Base-by-base conservation (phyloP, 2,113 vertebrate genomes). In the Bothrops jararaca region DNA sequence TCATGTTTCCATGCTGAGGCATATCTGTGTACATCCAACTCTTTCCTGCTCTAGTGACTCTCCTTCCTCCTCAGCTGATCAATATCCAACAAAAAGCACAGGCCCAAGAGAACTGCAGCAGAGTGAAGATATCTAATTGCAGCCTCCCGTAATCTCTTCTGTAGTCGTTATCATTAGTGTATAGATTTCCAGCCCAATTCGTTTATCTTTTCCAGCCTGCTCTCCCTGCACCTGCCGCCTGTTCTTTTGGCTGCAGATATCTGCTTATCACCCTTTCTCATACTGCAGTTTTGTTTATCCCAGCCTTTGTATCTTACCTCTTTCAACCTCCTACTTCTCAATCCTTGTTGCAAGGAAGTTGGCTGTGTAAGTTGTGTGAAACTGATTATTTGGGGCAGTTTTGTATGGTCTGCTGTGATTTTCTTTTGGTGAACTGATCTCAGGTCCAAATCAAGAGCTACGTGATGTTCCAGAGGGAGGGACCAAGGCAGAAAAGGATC, bases 201-300 rank as follows among this genome's bases (percentile, higher is more conserved):
- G 39, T 94, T 95, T 94, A 18, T 96, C 91, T 57, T 96, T 97
- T 96, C 96, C 91, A 90, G 94, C 95, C 96, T 95, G 95, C 94
- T 95, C 95, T 96, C 96, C 97, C 95, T 95, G 97, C 97, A 97
- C 97, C 97, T 97, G 97, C 96, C 92, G 97, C 96, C 94, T 96
- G 95, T 96, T 95, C 96, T 97, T 93, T 95, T 93, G 95, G 94
- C 95, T 91, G 52, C 94, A 96, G 96, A 97, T 96, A 97, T 97
- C 96, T 95, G 95, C 97, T 97, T 97, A 98, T 98, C 97, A 94
- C 94, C 94, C 92, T 0, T 97, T 98, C 97, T 97, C 97, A 97
- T 95, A 92, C 97, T 94, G 92, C 95, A 45, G 95, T 90, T 92
- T 97, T 97, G 96, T 96, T 96, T 95, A 93, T 48, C 74, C 96